A percentile compares a stretch with the other conserved stretches of the same genome.
Evolutionary conservation across 2,113 vertebrate genomes (phyloP).

Genomic region (Pardalotus punctatus): DNA sequence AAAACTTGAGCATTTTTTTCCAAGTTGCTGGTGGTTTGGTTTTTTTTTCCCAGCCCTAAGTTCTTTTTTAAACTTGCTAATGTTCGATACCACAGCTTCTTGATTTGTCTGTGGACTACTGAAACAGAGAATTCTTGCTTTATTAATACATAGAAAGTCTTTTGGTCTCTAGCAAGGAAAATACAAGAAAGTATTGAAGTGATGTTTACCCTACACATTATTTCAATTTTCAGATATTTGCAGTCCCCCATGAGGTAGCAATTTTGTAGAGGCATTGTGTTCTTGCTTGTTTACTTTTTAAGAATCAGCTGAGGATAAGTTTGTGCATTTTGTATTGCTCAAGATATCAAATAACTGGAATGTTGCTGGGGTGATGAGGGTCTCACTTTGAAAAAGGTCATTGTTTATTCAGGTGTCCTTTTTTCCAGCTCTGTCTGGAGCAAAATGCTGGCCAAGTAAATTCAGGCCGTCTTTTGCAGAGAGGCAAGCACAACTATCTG

Average conservation of each 20-base stretch:
- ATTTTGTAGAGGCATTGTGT: background rate
- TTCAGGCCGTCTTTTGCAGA: background rate
- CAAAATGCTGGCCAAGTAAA: background rate
- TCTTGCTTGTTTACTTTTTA: background rate
- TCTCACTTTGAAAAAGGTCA: background rate
- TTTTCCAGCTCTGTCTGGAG: background rate
- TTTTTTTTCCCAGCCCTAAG: rapidly evolving
- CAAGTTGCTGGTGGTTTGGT: background rate
- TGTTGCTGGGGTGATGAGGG: background rate
- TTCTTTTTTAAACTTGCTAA: background rate
- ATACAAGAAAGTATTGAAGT: background rate
- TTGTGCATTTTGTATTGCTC: background rate
- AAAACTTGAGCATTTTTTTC: background rate
- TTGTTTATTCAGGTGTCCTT: background rate
- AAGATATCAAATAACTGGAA: background rate
- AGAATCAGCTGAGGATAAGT: background rate
- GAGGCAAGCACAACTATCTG: background rate
- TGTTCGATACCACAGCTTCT: background rate
- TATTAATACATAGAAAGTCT: background rate
- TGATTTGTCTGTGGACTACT: background rate
- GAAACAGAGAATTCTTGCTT: background rate
- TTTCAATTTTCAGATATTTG: background rate
- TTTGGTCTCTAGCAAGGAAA: background rate
- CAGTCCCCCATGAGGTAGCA: background rate
- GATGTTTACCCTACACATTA: background rate